phyloP scores from a whole-genome alignment of 2,113 vertebrate species.

The Hippolais icterina region DNA sequence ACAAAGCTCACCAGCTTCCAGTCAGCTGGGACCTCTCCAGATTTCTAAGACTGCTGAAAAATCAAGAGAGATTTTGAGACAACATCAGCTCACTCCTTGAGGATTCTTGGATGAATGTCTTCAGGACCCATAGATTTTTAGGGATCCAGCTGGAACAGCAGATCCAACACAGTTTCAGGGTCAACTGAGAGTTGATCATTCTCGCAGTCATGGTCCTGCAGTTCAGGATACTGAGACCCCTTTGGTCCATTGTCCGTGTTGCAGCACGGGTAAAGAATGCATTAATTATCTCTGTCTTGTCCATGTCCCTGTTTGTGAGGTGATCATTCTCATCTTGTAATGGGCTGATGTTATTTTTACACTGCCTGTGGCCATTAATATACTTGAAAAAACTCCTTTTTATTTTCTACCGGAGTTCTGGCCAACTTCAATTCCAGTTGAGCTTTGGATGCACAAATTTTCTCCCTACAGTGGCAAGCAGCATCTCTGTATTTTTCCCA shows the following conservation, averaged over 20 bases:
- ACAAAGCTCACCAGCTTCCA: rapidly evolving
- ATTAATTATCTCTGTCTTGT: not conserved
- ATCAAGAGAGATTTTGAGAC: not conserved
- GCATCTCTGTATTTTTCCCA: not conserved
- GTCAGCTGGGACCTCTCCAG: rapidly evolving
- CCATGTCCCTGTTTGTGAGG: not conserved
- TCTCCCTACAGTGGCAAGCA: not conserved
- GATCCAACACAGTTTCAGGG: not conserved
- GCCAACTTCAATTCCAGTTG: not conserved
- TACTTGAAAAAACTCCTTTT: not conserved
- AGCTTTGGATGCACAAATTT: not conserved
- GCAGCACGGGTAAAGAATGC: not conserved
- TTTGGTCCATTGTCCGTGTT: rapidly evolving
- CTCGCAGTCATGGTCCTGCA: not conserved
- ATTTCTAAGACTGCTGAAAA: not conserved
- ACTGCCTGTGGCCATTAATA: not conserved
- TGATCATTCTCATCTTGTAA: not conserved
- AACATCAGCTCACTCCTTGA: not conserved
- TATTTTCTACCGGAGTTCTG: not conserved
- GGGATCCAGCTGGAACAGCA: not conserved
- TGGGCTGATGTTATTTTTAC: not conserved
- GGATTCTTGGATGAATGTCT: not conserved
- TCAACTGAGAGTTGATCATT: not conserved
- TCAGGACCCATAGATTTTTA: not conserved
- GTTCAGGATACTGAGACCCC: no score